A percentile compares a stretch with the other conserved stretches of the same genome.
phyloP scores from a whole-genome alignment of 2,113 vertebrate genomes.

The Spilogale gracilis region DNA sequence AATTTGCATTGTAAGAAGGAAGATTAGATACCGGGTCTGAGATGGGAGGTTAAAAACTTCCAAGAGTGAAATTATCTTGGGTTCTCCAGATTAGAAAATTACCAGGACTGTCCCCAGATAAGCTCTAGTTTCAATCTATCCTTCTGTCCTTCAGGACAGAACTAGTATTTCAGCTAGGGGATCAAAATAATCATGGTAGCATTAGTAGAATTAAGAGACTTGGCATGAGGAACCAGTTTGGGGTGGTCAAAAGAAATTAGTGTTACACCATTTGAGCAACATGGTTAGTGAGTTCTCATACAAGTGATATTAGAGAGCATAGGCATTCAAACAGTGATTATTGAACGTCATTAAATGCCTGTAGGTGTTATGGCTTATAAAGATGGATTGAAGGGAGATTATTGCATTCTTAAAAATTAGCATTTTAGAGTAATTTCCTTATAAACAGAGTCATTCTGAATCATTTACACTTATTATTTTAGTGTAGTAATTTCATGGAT shows the following conservation, averaged over 20 bases:
- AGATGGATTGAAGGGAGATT: background rate
- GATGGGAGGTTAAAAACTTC: background rate
- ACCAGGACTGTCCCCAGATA: background rate
- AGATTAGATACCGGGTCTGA: background rate
- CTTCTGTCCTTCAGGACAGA: background rate
- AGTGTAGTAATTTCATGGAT: background rate
- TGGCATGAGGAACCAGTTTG: background rate
- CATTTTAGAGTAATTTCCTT: background rate
- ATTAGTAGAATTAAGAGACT: background rate
- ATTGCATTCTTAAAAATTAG: background rate
- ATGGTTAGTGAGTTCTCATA: background rate
- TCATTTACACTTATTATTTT: background rate
- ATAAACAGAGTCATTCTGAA: background rate
- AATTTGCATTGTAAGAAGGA: background rate
- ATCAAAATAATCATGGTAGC: background rate
- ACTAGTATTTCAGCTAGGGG: background rate
- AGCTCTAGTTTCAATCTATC: background rate
- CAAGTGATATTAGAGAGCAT: background rate
- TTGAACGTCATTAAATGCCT: background rate
- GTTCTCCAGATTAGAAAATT: background rate
- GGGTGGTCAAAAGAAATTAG: background rate
- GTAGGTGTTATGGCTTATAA: background rate
- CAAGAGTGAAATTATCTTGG: background rate
- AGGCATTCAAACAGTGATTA: background rate
- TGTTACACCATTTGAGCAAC: background rate